These are phyloP conservation scores for Falcaria lacertinaria DNA, from an alignment of 2,888 invertebrate species.

Conservation along the genomic window DNA sequence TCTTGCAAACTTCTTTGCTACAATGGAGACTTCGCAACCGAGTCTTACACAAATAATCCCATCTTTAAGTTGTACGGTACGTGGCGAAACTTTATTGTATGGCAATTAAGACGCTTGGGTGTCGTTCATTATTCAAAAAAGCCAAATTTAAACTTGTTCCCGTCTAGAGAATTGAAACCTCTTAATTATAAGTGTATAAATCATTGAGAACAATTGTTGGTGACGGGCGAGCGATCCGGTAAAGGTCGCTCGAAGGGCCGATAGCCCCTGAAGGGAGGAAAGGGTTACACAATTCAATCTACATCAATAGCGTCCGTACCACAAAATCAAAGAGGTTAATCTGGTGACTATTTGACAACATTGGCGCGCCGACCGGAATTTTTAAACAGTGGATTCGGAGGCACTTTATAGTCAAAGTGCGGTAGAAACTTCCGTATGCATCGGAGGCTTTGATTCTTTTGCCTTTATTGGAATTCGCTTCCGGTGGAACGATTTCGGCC, in stretches of 20 bases:
- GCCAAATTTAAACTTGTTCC: not conserved
- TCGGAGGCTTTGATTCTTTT: not conserved
- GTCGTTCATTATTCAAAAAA: not conserved
- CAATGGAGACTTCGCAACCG: not conserved
- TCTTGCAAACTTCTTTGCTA: not conserved
- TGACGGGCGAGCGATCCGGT: not conserved
- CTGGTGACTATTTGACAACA: not conserved
- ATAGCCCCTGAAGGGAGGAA: not conserved
- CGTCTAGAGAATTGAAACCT: not conserved
- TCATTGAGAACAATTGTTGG: not conserved
- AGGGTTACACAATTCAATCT: not conserved
- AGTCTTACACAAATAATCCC: not conserved
- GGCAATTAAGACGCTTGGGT: not conserved
- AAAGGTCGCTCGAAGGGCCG: not conserved
- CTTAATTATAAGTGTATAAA: not conserved
- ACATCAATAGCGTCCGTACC: not conserved
- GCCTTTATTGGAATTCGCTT: not conserved
- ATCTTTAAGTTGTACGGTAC: not conserved
- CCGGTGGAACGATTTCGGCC: not conserved
- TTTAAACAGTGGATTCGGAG: not conserved
- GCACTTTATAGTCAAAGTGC: not conserved
- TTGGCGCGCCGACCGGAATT: not conserved
- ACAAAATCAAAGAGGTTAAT: conserved; percentile 1
- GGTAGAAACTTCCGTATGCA: not conserved
- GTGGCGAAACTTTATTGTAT: not conserved